These are phyloP conservation scores for Catocala nupta DNA, from an alignment of 2,888 invertebrate genomes.

Conservation along the genomic window DNA sequence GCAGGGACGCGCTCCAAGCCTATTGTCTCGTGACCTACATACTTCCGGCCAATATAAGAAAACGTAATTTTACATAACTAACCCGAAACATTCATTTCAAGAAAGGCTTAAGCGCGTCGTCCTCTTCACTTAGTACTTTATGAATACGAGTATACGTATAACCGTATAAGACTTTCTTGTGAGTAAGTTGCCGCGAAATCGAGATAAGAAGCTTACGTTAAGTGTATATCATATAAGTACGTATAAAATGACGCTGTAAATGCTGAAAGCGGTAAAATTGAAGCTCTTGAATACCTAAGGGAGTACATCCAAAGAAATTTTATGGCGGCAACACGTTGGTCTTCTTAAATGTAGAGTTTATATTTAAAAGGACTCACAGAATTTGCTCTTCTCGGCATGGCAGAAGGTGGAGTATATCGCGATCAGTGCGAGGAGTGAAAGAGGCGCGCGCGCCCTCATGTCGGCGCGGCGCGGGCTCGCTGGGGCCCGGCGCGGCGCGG, in stretches of 20 bases:
- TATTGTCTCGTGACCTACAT: conserved; percentile 82
- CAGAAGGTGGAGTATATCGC: conserved; percentile 69
- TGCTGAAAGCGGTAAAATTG: conserved; percentile 17
- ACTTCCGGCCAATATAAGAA: conserved; percentile 67
- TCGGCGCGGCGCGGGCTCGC: conserved; percentile 79
- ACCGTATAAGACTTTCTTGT: conserved; percentile 6
- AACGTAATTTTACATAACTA: conserved; percentile 53
- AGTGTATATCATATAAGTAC: conserved; percentile 2
- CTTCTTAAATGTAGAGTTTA: conserved; percentile 16
- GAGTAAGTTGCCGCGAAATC: conserved; percentile 38
- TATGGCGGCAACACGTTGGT: background rate
- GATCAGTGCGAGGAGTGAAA: conserved; percentile 70
- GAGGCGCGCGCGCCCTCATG: conserved; percentile 80
- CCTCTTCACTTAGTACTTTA: conserved; percentile 30
- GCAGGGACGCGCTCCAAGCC: conserved; percentile 61
- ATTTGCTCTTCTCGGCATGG: conserved; percentile 85
- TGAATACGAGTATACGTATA: conserved; percentile 16
- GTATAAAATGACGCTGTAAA: conserved; percentile 3
- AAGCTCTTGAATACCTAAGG: conserved; percentile 3
- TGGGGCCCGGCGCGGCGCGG: conserved; percentile 69
- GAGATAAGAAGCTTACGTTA: conserved; percentile 6
- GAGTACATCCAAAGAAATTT: conserved; percentile 1
- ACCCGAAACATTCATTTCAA: conserved; percentile 36
- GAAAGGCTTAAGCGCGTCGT: conserved; percentile 36
- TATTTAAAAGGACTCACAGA: conserved; percentile 75